Evolutionary conservation across 2,797 vertebrate genomes (phyloP).

Genomic region (Hippocampus kuda): DNA sequence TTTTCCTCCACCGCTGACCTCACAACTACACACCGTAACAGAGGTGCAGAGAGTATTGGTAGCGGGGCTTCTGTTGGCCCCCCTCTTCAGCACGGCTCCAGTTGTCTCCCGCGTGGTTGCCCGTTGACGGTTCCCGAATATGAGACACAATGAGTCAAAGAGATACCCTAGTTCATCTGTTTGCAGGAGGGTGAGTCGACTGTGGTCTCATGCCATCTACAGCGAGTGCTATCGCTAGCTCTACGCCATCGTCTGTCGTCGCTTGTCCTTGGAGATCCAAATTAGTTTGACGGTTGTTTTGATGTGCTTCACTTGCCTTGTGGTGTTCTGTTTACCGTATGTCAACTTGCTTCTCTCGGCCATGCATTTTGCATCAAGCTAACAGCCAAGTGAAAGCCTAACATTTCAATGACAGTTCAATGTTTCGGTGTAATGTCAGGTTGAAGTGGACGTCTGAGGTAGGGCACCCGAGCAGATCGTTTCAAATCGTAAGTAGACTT

Average conservation of each 20-base stretch:
- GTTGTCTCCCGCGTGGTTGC: constrained; percentile 30
- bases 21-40: constrained; percentile 35
- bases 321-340: not conserved
- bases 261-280: too few relatives aligned
- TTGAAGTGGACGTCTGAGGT: not conserved
- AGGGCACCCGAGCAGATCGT: not conserved
- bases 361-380: constrained; percentile 1
- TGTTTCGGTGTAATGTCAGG: constrained; percentile 17
- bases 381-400: constrained; percentile 28
- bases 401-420: constrained; percentile 22
- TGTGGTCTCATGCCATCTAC: not conserved
- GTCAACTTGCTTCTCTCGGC: not conserved
- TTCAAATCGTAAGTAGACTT: not conserved
- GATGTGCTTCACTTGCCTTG: not conserved
- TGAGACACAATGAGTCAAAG: constrained; percentile 94
- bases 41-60: constrained; percentile 8
- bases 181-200: constrained; percentile 87
- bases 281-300: not conserved
- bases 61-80: constrained; percentile 15
- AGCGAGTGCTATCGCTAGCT: not conserved
- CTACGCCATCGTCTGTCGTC: not conserved
- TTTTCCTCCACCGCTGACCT: constrained; percentile 49
- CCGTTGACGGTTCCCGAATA: constrained; percentile 69
- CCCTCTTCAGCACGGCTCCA: constrained; percentile 2
- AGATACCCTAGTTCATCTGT: constrained; percentile 94